A percentile compares a stretch with the other conserved stretches of the same genome.
phyloP scores from a whole-genome alignment of 2,797 vertebrate species.

The Rhinogobio ventralis region DNA sequence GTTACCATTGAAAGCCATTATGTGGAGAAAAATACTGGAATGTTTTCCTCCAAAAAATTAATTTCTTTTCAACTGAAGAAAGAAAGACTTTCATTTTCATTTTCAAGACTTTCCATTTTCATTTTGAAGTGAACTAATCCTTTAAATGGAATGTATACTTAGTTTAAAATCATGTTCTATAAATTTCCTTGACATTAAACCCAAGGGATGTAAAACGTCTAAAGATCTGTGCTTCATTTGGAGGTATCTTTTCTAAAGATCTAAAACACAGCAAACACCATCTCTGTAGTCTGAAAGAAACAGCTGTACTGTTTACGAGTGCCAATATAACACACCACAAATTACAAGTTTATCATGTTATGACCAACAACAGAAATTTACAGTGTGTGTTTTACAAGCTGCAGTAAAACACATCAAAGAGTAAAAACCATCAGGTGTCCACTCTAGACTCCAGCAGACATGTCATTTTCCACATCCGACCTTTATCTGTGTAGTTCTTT shows the following conservation, averaged over 20 bases:
- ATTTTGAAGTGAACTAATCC: too few species aligned
- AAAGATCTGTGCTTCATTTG: neutral
- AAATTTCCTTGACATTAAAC: neutral
- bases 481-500: neutral
- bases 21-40: too few species aligned
- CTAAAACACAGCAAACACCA: neutral
- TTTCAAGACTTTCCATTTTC: too few species aligned
- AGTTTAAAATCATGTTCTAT: neutral
- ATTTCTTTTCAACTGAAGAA: too few species aligned
- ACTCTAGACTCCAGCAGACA: neutral
- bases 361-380: slow-evolving; percentile 41
- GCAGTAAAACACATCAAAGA: slow-evolving; percentile 31
- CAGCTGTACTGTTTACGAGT: slow-evolving; percentile 37
- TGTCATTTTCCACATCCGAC: neutral
- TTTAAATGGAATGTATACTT: neutral
- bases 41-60: too few species aligned
- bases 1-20: too few species aligned
- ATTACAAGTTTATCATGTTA: slow-evolving; percentile 31
- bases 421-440: slow-evolving; percentile 7
- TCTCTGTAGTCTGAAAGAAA: neutral
- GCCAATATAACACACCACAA: slow-evolving; percentile 25
- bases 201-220: neutral
- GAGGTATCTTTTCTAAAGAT: neutral
- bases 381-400: slow-evolving; percentile 45
- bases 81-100: too few species aligned